phyloP scores from a whole-genome alignment of 2,113 vertebrate genomes.

The Gobio gobio region DNA sequence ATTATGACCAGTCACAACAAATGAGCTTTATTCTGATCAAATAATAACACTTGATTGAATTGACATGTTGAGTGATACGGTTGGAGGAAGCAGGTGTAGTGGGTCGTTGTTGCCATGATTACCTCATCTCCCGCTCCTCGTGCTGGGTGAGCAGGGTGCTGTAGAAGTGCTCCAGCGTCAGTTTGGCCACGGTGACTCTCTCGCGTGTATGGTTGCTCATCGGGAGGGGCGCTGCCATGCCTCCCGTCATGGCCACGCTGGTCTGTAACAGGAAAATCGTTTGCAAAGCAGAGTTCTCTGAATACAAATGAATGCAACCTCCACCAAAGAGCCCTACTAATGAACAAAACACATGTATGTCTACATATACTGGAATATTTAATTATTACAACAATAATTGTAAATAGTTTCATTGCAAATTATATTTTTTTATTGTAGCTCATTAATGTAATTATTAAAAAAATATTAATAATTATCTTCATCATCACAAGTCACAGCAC shows the following conservation, averaged over 20 bases:
- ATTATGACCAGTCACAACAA: not conserved
- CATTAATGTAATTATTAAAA: not conserved
- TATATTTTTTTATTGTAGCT: not conserved
- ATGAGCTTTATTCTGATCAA: not conserved
- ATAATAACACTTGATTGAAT: not conserved
- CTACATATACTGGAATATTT: not conserved
- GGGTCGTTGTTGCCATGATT: not conserved
- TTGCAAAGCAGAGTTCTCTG: not conserved
- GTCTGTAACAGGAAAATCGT: conserved; percentile 68
- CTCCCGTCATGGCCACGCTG: conserved; percentile 95
- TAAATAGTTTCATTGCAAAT: not conserved
- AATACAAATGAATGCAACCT: conserved; percentile 17
- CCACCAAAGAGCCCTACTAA: not conserved
- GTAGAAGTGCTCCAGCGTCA: conserved; percentile 98
- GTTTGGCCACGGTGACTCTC: conserved; percentile 96
- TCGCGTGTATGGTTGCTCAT: conserved; percentile 99
- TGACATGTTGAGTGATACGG: not conserved
- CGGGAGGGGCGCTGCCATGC: conserved; percentile 86
- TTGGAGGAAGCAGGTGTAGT: not conserved
- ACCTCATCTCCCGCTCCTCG: conserved; percentile 97
- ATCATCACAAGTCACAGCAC: not conserved
- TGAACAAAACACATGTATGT: not conserved
- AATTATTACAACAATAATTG: not conserved
- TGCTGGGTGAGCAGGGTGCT: conserved; percentile 98
- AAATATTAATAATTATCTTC: not conserved